Conservation (phyloP, 2,113 vertebrate species). For the Pardalotus punctatus region DNA sequence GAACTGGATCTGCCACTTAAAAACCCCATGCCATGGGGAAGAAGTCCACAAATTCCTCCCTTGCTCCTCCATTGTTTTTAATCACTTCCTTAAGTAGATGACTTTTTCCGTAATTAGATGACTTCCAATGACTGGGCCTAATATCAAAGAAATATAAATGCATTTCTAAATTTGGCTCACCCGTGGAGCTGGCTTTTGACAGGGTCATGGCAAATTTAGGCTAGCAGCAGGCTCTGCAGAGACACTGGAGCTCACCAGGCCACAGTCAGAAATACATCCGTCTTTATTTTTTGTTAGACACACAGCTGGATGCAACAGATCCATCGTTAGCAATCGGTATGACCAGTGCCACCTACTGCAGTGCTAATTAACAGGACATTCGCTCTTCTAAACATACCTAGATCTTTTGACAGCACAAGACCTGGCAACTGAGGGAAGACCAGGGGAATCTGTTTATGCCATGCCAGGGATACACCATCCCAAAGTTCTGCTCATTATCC, state of each 20-base stretch:
- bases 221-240: neutral
- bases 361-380: neutral
- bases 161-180: neutral
- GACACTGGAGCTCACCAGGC: neutral
- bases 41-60: neutral
- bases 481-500: neutral
- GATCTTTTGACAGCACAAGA: neutral
- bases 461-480: neutral
- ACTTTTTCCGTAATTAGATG: neutral
- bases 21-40: neutral
- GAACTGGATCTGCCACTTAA: neutral
- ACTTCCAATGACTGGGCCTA: neutral
- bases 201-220: neutral
- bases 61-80: neutral
- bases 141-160: neutral
- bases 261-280: neutral
- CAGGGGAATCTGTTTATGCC: neutral
- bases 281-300: neutral
- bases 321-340: rapidly evolving
- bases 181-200: neutral
- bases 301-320: neutral
- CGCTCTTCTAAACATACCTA: rapidly evolving
- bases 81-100: neutral
- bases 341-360: neutral
- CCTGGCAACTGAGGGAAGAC: rapidly evolving